Evolutionary conservation across 2,113 vertebrate genomes (phyloP), one percentile per base, ranked within the genome.

Genomic region (Stigmatopora nigra): DNA sequence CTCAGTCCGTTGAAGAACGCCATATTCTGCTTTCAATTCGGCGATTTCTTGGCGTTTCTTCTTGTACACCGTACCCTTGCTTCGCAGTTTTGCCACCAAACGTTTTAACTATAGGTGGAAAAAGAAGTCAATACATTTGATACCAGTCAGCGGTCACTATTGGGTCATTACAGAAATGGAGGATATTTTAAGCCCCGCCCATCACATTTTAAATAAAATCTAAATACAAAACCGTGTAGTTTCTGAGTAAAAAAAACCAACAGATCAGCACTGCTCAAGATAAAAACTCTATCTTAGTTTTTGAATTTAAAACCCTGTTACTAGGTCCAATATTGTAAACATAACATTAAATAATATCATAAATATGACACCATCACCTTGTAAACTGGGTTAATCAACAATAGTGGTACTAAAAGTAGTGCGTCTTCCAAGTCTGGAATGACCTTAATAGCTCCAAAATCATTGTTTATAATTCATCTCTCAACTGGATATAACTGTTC

Each of bases 1-100:
- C 72, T 96, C 94, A 0, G 95, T 98, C 59, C 94, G 90, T 82
- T 98, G 94, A n/a, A 99, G 88, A 64, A 98, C 88, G 9, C 95
- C 96, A 1, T 83, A 94, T 72, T 98, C 95, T 0, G 91, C 92
- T 52, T 90, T 92, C 64, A 96, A 84, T 71, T 93, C 93, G 0
- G 94, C 88, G 1, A 98, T 87, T 81, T 96, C 93, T 76, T 90
- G 92, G 0, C 93, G 90, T 72, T 92, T 95, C 90, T 95, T 95
- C 81, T 98, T 98, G 85, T 91, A 94, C 11, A 90, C 52, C 0
- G 92, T 92, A 77, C 85, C 94, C 85, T 98, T 98, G 87, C 93
- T 91, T 19, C 94, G 91, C 64, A 99, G 85, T 82, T 95, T 97
- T 61, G 20, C 92, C 78, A 98, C 93, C 15, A 96, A 92, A 31